A percentile compares a stretch with the other conserved stretches of the same genome.
Evolutionary conservation across 1,140 invertebrate genomes (phyloP).

Genomic region (Bombus sylvicola): DNA sequence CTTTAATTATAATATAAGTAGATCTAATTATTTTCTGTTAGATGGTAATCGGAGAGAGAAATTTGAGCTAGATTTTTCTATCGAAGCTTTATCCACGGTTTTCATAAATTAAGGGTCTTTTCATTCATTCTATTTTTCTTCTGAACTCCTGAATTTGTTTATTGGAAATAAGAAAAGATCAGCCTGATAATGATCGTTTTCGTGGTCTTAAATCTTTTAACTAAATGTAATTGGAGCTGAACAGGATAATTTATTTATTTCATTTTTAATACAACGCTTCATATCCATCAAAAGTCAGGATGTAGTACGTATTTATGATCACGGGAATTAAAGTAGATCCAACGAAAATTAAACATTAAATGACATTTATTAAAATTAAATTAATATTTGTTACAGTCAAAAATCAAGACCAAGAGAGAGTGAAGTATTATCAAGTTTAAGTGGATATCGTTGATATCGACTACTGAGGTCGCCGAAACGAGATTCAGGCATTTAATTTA

Average conservation of each 20-base stretch:
- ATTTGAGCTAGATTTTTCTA: not conserved
- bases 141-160: not conserved
- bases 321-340: not conserved
- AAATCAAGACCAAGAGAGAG: not conserved
- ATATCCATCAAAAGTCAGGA: not conserved
- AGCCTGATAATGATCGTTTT: not conserved
- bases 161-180: not conserved
- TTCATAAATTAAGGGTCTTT: not conserved
- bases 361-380: not conserved
- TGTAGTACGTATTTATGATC: not conserved
- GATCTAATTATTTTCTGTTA: not conserved
- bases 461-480: not conserved
- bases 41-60: not conserved
- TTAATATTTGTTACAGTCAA: not conserved
- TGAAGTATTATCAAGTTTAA: not conserved
- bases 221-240: not conserved
- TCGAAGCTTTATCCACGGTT: not conserved
- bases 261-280: not conserved
- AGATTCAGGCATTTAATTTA: not conserved
- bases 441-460: not conserved
- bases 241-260: not conserved
- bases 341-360: not conserved
- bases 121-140: not conserved
- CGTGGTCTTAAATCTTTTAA: not conserved
- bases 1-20: too few relatives aligned